phyloP scores from a whole-genome alignment of 2,888 invertebrate genomes.

The Coenonympha glycerion region DNA sequence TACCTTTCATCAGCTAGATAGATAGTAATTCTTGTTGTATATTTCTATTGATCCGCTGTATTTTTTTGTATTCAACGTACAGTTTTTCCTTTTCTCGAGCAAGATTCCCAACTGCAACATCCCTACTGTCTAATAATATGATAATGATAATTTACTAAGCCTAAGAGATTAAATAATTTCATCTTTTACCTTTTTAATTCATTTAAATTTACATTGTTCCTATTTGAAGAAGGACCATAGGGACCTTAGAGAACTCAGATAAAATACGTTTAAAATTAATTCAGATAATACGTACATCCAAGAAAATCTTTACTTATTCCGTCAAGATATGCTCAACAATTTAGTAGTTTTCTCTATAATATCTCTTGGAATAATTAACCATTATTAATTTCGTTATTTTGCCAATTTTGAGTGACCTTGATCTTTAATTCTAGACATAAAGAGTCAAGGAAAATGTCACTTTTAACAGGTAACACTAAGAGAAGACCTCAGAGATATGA shows the following conservation, averaged over 20 bases:
- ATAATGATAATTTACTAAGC: constrained; percentile 56
- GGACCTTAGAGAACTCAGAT: constrained; percentile 39
- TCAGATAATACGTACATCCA: constrained; percentile 25
- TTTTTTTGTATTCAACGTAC: constrained; percentile 60
- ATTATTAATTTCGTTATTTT: too few relatives aligned
- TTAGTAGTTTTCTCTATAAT: too few relatives aligned
- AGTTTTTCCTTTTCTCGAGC: constrained; percentile 72
- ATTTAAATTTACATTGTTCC: constrained; percentile 35
- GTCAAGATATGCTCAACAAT: background rate
- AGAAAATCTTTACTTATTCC: background rate
- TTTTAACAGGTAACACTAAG: too few relatives aligned
- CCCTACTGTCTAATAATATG: constrained; percentile 62
- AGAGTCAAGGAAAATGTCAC: too few relatives aligned
- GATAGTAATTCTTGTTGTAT: constrained; percentile 73
- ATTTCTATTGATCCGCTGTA: constrained; percentile 61
- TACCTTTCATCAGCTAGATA: constrained; percentile 68
- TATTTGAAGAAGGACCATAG: constrained; percentile 35
- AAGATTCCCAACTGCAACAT: constrained; percentile 60
- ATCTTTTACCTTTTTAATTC: constrained; percentile 44
- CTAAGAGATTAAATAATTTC: constrained; percentile 65
- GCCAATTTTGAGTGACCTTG: too few relatives aligned
- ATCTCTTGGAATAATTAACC: too few relatives aligned
- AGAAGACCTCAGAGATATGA: too few relatives aligned
- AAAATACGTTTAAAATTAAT: constrained; percentile 45
- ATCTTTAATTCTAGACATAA: too few relatives aligned